These are phyloP conservation scores for Urosaurus nigricauda DNA, from an alignment of 2,797 vertebrate species.

Conservation along the genomic window DNA sequence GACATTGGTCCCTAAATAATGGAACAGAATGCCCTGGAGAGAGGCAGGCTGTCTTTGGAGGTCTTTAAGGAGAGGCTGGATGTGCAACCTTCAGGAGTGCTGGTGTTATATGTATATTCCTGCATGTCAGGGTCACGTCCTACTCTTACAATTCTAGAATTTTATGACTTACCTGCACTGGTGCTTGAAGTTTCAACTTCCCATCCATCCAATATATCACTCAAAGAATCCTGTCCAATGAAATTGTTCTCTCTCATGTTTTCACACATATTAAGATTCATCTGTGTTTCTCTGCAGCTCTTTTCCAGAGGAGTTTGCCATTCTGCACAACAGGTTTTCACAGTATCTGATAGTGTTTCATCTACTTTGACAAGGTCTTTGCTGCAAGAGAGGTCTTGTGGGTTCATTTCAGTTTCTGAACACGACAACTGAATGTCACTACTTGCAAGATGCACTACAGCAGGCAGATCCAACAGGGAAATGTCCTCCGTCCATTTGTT, in stretches of 20 bases:
- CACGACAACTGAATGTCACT: background rate
- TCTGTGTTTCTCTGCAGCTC: slow-evolving; percentile 29
- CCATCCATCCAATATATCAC: slow-evolving; percentile 36
- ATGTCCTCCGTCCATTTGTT: slow-evolving; percentile 1
- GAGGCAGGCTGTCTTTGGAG: too few relatives aligned
- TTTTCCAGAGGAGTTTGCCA: slow-evolving; percentile 24
- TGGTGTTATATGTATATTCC: too few relatives aligned
- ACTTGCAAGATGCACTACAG: slow-evolving; percentile 30
- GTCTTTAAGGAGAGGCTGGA: too few relatives aligned
- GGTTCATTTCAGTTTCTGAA: slow-evolving; percentile 9
- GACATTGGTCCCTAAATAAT: too few relatives aligned
- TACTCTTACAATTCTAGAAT: too few relatives aligned
- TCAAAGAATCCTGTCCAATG: background rate
- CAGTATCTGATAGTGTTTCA: background rate
- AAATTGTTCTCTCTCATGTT: slow-evolving; percentile 37
- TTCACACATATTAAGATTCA: slow-evolving; percentile 35
- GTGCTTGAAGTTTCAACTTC: slow-evolving; percentile 23
- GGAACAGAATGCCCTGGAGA: too few relatives aligned
- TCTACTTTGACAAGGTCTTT: slow-evolving; percentile 7
- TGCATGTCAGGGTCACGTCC: too few relatives aligned
- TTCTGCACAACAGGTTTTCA: slow-evolving; percentile 18
- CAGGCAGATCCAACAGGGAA: slow-evolving; percentile 19
- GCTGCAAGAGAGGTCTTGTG: background rate
- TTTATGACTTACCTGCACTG: slow-evolving; percentile 65
- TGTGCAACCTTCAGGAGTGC: too few relatives aligned